A percentile compares a stretch with the other conserved stretches of the same genome.
These are phyloP conservation scores for Chrysomela aeneicollis DNA, from an alignment of 2,888 invertebrate species.

Conservation along the genomic window DNA sequence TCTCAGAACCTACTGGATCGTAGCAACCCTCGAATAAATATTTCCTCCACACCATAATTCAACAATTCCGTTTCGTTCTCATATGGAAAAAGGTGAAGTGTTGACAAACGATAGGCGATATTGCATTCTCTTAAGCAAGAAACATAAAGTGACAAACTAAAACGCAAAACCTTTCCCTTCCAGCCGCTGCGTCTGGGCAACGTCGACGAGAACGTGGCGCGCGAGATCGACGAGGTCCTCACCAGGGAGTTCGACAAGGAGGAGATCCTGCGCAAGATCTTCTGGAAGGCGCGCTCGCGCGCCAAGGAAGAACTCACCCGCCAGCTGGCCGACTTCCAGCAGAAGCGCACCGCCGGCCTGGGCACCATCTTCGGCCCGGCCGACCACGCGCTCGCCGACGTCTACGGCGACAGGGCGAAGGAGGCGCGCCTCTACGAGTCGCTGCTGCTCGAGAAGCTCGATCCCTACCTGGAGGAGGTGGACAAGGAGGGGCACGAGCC, in stretches of 20 bases:
- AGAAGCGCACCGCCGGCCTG: conserved; percentile 88
- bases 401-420: conserved; percentile 75
- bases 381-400: conserved; percentile 80
- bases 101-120: too few relatives aligned
- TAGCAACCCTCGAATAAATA: too few relatives aligned
- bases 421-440: conserved; percentile 78
- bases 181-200: conserved; percentile 82
- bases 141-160: too few relatives aligned
- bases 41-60: too few relatives aligned
- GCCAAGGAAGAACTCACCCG: conserved; percentile 84
- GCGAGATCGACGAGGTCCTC: conserved; percentile 89
- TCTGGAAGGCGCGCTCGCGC: conserved; percentile 85
- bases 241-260: conserved; percentile 88
- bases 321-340: conserved; percentile 81
- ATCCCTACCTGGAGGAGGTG: conserved; percentile 71
- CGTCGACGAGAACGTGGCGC: conserved; percentile 86
- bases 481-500: conserved; percentile 70
- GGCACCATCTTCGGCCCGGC: conserved; percentile 89
- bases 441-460: conserved; percentile 76
- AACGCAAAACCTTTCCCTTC: conserved; percentile 36
- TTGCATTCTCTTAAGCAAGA: too few relatives aligned
- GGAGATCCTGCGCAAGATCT: conserved; percentile 86
- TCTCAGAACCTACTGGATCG: too few relatives aligned
- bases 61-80: too few relatives aligned
- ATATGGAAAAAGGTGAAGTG: too few relatives aligned